Percentiles rank a stretch among this genome's conserved stretches.
These are phyloP conservation scores for Eulemur macaco DNA, from an alignment of 2,113 vertebrate species.

Conservation along the genomic window DNA sequence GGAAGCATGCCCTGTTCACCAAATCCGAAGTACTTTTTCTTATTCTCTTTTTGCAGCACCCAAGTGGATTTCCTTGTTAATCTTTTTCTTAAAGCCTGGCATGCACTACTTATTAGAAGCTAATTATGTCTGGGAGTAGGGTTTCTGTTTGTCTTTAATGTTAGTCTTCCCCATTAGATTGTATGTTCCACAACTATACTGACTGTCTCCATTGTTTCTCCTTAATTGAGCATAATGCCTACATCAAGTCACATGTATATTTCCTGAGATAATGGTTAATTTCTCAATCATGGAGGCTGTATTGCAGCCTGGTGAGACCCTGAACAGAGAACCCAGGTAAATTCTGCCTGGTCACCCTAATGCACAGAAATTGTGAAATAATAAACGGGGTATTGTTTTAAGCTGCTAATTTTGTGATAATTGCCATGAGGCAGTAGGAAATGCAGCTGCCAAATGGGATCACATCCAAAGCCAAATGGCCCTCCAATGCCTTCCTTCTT, in stretches of 20 bases:
- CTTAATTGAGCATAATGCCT: background rate
- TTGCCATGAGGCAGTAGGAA: background rate
- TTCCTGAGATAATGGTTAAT: background rate
- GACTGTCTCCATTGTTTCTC: background rate
- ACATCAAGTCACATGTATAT: background rate
- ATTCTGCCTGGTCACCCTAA: background rate
- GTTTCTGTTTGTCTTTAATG: background rate
- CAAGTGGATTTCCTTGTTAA: background rate
- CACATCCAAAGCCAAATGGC: background rate
- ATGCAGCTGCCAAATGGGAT: background rate
- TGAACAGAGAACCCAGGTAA: background rate
- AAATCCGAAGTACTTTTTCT: background rate
- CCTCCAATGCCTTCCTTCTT: background rate
- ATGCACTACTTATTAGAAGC: background rate
- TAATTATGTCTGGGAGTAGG: background rate
- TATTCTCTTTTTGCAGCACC: background rate
- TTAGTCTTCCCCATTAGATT: background rate
- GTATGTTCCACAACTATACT: background rate
- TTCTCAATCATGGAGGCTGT: background rate
- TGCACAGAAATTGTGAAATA: background rate
- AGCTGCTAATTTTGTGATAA: background rate
- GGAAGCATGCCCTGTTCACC: background rate
- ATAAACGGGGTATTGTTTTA: background rate
- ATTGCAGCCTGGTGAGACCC: background rate
- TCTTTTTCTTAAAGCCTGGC: background rate